These are phyloP conservation scores for Perdita meconis DNA, from an alignment of 2,888 invertebrate genomes.

Conservation along the genomic window DNA sequence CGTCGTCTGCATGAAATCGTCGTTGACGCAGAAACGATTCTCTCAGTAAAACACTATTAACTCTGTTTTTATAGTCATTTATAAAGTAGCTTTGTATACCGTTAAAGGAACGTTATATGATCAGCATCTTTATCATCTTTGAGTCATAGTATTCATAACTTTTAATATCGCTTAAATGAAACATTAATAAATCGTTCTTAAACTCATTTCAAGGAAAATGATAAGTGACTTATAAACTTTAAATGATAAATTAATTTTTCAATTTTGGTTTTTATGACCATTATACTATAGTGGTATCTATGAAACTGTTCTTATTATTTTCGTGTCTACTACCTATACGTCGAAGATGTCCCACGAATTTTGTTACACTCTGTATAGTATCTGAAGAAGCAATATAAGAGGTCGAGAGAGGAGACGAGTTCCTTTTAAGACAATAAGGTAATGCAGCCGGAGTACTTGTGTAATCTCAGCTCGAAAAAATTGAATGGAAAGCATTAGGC, in stretches of 20 bases:
- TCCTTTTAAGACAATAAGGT: too few relatives aligned
- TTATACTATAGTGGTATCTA: neutral
- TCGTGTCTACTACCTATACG: too few relatives aligned
- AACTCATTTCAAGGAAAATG: neutral
- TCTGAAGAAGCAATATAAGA: too few relatives aligned
- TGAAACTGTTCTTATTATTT: too few relatives aligned
- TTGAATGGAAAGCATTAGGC: too few relatives aligned
- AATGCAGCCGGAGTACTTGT: too few relatives aligned
- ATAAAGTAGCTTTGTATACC: neutral
- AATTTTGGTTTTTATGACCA: neutral
- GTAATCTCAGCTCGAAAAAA: too few relatives aligned
- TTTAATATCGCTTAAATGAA: neutral
- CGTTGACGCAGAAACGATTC: neutral
- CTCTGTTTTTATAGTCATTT: neutral
- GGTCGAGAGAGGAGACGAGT: too few relatives aligned
- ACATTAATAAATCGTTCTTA: neutral
- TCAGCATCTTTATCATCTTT: neutral
- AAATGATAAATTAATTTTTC: neutral
- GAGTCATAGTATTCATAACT: neutral
- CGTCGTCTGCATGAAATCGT: neutral
- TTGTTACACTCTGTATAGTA: too few relatives aligned
- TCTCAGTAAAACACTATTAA: neutral
- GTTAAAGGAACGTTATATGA: neutral
- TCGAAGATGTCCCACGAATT: too few relatives aligned
- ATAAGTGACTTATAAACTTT: neutral